Percentiles rank a stretch among this genome's conserved stretches.
Evolutionary conservation across 2,888 invertebrate species (phyloP).

Genomic region (Aphelenchoides bicaudatus): DNA sequence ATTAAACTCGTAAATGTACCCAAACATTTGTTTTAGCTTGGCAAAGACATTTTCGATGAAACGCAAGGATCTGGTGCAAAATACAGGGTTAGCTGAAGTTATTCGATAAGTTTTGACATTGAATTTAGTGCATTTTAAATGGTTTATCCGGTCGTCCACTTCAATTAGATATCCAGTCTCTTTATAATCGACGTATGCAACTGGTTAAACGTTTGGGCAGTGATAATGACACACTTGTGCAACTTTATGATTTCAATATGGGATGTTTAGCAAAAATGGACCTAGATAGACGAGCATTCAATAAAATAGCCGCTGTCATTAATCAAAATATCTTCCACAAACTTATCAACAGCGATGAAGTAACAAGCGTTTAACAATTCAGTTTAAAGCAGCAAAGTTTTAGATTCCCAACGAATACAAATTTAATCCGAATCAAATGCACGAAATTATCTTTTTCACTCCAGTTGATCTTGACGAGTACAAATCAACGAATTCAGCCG

Average conservation of each 20-base stretch:
- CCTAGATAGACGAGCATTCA: slow-evolving; percentile 9
- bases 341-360: neutral
- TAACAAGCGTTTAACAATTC: too few species aligned
- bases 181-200: neutral
- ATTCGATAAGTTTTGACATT: neutral
- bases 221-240: neutral
- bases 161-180: neutral
- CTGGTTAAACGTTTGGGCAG: neutral
- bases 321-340: slow-evolving; percentile 1
- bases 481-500: slow-evolving; percentile 2
- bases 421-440: neutral
- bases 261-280: slow-evolving; percentile 2
- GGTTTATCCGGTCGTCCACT: neutral
- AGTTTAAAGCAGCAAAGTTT: too few species aligned
- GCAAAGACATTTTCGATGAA: slow-evolving; percentile 4
- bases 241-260: slow-evolving; percentile 9
- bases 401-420: neutral
- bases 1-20: too few species aligned
- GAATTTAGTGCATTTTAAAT: slow-evolving; percentile 5
- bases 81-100: slow-evolving; percentile 1
- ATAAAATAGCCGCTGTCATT: neutral
- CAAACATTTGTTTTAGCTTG: too few species aligned
- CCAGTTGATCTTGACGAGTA: slow-evolving; percentile 7
- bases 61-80: neutral
- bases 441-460: slow-evolving; percentile 5